These are phyloP conservation scores for Gryllus longicercus DNA, from an alignment of 2,888 invertebrate genomes.

Conservation along the genomic window DNA sequence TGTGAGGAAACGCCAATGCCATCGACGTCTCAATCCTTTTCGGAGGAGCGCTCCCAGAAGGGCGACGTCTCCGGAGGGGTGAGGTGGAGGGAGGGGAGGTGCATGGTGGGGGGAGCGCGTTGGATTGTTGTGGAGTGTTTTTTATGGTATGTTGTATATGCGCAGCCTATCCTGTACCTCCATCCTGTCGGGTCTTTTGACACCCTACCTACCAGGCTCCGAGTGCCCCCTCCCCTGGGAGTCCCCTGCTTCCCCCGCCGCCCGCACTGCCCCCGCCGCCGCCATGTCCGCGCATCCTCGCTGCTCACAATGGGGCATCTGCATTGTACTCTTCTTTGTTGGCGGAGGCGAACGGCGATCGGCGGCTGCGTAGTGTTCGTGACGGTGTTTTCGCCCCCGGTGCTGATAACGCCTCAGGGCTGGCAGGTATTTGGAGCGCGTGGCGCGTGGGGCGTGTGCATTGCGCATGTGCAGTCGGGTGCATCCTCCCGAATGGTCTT, in stretches of 20 bases:
- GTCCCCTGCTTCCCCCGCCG: not conserved
- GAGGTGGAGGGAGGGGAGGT: not conserved
- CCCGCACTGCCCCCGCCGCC: no score
- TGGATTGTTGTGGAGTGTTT: not conserved
- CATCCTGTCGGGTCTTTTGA: slow-evolving; percentile 1
- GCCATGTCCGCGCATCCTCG: no score
- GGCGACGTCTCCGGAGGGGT: no score
- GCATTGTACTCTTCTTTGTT: no score
- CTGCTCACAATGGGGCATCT: no score
- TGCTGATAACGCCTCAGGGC: not conserved
- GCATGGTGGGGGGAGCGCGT: not conserved
- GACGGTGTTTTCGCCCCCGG: not conserved
- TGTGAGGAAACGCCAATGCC: not conserved
- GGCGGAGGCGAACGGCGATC: no score
- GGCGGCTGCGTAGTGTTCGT: no score
- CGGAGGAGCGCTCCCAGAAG: not conserved
- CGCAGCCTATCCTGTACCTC: not conserved
- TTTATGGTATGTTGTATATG: not conserved
- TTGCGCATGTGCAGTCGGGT: not conserved
- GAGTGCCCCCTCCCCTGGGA: not conserved
- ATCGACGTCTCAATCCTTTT: not conserved
- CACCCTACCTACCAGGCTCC: not conserved
- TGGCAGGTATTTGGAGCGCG: not conserved
- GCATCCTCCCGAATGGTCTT: no score
- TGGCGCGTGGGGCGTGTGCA: not conserved